Evolutionary conservation across 2,113 vertebrate species (phyloP).

Genomic region (Anser cygnoides): DNA sequence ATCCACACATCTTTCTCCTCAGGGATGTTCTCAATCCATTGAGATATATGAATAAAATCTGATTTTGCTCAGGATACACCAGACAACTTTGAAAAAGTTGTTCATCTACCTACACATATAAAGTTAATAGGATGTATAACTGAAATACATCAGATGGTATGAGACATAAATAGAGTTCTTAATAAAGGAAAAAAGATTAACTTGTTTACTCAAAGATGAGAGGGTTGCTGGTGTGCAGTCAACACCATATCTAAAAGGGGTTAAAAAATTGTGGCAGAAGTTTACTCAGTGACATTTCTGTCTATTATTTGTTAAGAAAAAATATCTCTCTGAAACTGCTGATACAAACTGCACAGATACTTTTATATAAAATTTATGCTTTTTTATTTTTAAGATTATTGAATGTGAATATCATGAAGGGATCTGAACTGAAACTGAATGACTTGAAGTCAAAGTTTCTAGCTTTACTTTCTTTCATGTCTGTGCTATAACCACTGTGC

Average conservation of each 20-base stretch:
- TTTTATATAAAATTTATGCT: not conserved
- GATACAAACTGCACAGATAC: not conserved
- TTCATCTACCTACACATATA: not conserved
- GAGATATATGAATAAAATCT: not conserved
- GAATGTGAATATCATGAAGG: not conserved
- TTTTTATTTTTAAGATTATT: not conserved
- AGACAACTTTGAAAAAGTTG: not conserved
- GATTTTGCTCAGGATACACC: not conserved
- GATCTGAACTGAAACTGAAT: not conserved
- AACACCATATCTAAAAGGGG: not conserved
- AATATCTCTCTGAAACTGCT: not conserved
- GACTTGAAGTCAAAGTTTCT: not conserved
- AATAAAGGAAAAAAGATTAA: not conserved
- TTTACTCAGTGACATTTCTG: not conserved
- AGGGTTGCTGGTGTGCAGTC: not conserved
- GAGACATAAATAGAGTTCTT: not conserved
- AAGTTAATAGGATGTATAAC: not conserved
- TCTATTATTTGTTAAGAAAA: not conserved
- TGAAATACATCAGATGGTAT: not conserved
- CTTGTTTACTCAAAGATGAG: not conserved
- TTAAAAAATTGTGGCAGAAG: not conserved
- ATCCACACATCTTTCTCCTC: no score
- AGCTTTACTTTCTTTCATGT: not conserved
- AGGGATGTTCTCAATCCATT: no score
- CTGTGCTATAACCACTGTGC: rapidly evolving